Conservation (phyloP, 1,140 invertebrate genomes). For the Prorops nasuta region DNA sequence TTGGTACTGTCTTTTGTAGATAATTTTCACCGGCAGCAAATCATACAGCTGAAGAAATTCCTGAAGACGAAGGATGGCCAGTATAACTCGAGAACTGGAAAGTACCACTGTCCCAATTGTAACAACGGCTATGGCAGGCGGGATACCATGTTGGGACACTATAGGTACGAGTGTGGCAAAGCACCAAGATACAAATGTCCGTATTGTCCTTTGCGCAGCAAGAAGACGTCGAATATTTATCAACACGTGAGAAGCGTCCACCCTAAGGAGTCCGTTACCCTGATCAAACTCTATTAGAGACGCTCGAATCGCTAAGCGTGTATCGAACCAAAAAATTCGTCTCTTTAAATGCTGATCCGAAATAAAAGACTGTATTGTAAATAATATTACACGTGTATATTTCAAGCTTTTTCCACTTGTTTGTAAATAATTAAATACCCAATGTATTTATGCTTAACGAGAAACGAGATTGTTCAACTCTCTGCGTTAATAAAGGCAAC, state of each 20-base stretch:
- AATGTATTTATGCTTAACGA: too few species aligned
- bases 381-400: background rate
- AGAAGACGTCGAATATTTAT: conserved; percentile 52
- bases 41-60: too few species aligned
- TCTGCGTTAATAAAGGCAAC: too few species aligned
- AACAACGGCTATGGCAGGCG: conserved; percentile 50
- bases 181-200: conserved; percentile 62
- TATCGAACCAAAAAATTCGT: too few species aligned
- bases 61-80: conserved; percentile 31
- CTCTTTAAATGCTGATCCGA: too few species aligned
- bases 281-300: conserved; percentile 44
- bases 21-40: conserved; percentile 12
- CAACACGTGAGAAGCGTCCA: conserved; percentile 48
- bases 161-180: conserved; percentile 61
- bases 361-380: too few species aligned
- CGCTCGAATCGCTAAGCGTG: too few species aligned
- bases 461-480: too few species aligned
- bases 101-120: conserved; percentile 52
- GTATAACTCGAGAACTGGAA: conserved; percentile 43
- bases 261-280: conserved; percentile 38
- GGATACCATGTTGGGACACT: conserved; percentile 52
- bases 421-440: too few species aligned
- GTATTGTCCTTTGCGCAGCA: conserved; percentile 51
- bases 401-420: too few species aligned
- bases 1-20: conserved; percentile 44